phyloP scores from a whole-genome alignment of 2,888 invertebrate genomes.

The Odontocerum albicorne region DNA sequence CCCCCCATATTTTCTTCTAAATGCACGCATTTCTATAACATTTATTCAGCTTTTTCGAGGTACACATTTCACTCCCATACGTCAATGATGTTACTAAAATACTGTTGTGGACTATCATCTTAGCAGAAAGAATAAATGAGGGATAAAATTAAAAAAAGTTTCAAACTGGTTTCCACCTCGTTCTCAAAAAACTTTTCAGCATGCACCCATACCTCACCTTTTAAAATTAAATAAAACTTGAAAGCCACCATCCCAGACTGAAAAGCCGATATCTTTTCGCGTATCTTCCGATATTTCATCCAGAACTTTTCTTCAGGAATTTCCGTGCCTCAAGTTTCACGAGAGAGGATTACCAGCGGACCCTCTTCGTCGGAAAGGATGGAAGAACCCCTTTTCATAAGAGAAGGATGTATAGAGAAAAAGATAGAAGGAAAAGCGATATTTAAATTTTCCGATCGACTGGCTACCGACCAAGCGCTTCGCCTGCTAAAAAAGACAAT shows the following conservation, averaged over 20 bases:
- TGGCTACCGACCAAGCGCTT: slow-evolving; percentile 7
- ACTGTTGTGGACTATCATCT: too few species aligned
- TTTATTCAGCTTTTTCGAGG: too few species aligned
- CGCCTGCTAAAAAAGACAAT: not conserved
- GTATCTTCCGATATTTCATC: slow-evolving; percentile 16
- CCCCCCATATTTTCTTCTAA: too few species aligned
- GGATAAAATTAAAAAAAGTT: too few species aligned
- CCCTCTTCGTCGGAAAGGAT: slow-evolving; percentile 2
- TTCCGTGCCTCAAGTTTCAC: slow-evolving; percentile 22
- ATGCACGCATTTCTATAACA: too few species aligned
- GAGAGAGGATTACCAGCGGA: slow-evolving; percentile 27
- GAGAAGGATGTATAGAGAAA: too few species aligned
- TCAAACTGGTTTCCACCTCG: too few species aligned
- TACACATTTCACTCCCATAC: too few species aligned
- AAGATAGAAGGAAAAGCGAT: slow-evolving; percentile 13
- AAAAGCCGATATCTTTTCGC: not conserved
- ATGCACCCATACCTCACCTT: not conserved
- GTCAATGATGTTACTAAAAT: too few species aligned
- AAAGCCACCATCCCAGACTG: not conserved
- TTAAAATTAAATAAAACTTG: not conserved
- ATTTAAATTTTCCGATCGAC: slow-evolving; percentile 36
- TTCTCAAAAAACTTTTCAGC: not conserved
- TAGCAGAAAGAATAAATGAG: too few species aligned
- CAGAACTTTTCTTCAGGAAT: slow-evolving; percentile 13
- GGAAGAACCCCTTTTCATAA: not conserved